Base-by-base conservation (phyloP, 2,797 vertebrate genomes). In the Meda fulgida region DNA sequence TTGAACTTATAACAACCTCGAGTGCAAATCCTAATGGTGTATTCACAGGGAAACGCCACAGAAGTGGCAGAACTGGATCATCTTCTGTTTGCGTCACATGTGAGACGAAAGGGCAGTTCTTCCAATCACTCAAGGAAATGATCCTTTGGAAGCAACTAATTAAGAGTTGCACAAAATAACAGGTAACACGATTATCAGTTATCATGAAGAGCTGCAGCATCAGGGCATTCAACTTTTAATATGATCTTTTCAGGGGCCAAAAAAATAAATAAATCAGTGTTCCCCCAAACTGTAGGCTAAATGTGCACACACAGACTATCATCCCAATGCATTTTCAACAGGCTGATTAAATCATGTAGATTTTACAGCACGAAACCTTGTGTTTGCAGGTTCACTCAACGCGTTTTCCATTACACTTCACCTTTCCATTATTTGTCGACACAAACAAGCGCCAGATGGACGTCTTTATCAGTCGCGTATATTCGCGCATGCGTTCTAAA, bases 131-230 rank as follows among this genome's bases (percentile, higher is more conserved):
- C 94, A 95, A 95, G 95, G 96, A 96, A 99, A 97, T 97, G 96
- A 98, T 97, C 96, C 97, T 97, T 96, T 94, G 90, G 93, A 96
- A 94, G 95, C 94, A 95, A 97, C 96, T 96, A 97, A 97, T 98
- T 97, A 97, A 98, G 98, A 98, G 96, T 97, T 97, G 93, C 91
- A 92, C 93, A 94, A 95, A 97, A 97, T 97, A 97, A 99, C 97
- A 95, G 96, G 93, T 95, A 95, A 96, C 96, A 97, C 96, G 96
- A 96, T 95, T 95, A 96, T 94, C 96, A 95, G 95, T 96, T 95
- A 94, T 92, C 53, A 5, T 18, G 46, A 48, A 16, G 46, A 48
- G 14, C 16, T 48, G 46, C 46, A 13, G 43, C 10, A 43, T 43
- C 10, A 43, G 43, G 13, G 3, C 43, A 18, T 48, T 48, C 46